A percentile compares a stretch with the other conserved stretches of the same genome.
Conservation (phyloP, 2,113 vertebrate species). For the Bombycilla garrulus region DNA sequence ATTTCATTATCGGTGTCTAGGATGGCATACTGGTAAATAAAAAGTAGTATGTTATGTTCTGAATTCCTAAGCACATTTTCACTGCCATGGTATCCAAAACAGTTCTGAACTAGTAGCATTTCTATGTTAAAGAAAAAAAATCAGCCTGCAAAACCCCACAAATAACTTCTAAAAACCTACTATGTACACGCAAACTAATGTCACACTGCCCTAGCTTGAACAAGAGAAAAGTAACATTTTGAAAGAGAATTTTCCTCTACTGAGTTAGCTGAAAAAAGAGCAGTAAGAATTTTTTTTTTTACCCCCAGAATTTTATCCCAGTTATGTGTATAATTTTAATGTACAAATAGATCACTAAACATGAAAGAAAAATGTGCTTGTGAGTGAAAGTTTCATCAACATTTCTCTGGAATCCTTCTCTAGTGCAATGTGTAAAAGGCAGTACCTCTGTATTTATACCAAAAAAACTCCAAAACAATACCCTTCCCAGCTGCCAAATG, state of each 20-base stretch:
- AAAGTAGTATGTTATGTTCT: background rate
- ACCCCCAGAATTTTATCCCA: background rate
- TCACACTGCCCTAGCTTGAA: background rate
- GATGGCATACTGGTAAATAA: background rate
- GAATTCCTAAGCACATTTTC: background rate
- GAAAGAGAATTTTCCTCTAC: background rate
- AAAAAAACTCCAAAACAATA: background rate
- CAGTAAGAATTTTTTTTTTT: background rate
- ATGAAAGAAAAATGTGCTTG: background rate
- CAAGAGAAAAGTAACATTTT: background rate
- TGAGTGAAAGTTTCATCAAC: background rate
- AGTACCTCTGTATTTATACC: background rate
- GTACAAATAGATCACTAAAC: background rate
- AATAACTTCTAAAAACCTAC: background rate
- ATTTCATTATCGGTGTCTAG: background rate
- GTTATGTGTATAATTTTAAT: background rate
- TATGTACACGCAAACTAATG: background rate
- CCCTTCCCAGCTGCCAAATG: rapidly evolving
- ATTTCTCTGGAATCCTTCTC: background rate
- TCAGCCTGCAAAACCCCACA: background rate
- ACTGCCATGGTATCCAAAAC: background rate
- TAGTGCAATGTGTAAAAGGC: background rate
- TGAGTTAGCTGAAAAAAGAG: background rate
- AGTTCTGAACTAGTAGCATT: background rate
- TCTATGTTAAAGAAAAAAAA: background rate